Conservation (phyloP, 2,888 invertebrate genomes). For the Tholera decimalis region DNA sequence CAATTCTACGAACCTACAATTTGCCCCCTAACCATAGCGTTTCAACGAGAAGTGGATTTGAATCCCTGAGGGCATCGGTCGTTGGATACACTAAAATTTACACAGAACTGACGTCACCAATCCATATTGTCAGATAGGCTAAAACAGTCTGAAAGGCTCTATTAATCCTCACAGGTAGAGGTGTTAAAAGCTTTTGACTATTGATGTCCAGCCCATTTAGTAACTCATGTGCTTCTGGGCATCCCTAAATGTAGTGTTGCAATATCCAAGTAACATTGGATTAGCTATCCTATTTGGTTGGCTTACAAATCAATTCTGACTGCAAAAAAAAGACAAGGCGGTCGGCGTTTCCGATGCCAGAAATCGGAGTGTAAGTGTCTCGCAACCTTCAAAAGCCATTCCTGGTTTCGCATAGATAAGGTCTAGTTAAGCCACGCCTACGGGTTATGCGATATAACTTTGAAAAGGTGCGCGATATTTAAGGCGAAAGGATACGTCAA, state of each 20-base stretch:
- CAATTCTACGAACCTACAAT: slow-evolving; percentile 8
- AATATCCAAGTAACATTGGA: background rate
- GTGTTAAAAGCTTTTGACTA: slow-evolving; percentile 13
- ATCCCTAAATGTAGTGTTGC: background rate
- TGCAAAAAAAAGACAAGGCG: too few relatives aligned
- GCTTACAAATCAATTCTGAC: background rate
- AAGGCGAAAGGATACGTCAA: too few relatives aligned
- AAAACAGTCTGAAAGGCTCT: slow-evolving; percentile 24
- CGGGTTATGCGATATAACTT: too few relatives aligned
- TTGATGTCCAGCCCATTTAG: slow-evolving; percentile 7
- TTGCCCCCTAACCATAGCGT: background rate
- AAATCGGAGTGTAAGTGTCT: too few relatives aligned
- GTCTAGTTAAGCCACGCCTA: too few relatives aligned
- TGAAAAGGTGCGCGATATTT: too few relatives aligned
- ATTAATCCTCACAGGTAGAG: background rate
- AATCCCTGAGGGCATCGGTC: slow-evolving; percentile 29
- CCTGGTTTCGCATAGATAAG: too few relatives aligned
- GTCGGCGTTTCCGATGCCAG: too few relatives aligned
- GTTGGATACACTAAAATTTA: slow-evolving; percentile 22
- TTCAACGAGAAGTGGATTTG: slow-evolving; percentile 11
- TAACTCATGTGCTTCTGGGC: background rate
- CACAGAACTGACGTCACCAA: slow-evolving; percentile 30
- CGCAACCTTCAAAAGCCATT: too few relatives aligned
- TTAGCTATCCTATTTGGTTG: background rate
- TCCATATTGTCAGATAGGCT: slow-evolving; percentile 18